A percentile compares a stretch with the other conserved stretches of the same genome.
Conservation (phyloP, 1,140 invertebrate genomes). For the Drosophila lini region DNA sequence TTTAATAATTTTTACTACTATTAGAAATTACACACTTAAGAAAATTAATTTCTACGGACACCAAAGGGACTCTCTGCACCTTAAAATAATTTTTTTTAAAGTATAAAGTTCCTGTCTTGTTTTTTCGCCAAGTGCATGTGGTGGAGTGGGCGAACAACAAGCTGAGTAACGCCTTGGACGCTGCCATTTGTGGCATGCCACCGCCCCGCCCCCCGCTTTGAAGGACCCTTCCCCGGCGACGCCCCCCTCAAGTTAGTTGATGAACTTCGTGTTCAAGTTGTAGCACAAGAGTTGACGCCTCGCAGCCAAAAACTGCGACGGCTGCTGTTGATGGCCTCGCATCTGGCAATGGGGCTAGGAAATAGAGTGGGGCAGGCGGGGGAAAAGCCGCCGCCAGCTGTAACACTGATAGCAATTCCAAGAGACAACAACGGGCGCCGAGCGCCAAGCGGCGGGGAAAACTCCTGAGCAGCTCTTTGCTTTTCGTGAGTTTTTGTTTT, state of each 20-base stretch:
- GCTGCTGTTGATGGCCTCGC: conserved; percentile 57
- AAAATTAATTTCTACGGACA: not conserved
- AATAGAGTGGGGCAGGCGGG: not conserved
- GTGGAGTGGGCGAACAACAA: conserved; percentile 40
- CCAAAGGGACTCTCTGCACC: not conserved
- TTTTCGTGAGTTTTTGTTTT: conserved; percentile 80
- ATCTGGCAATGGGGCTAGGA: conserved; percentile 10
- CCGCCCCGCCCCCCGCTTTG: not conserved
- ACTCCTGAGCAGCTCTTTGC: conserved; percentile 59
- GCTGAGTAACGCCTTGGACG: conserved; percentile 72
- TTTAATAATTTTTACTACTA: not conserved
- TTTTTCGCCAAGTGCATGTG: conserved; percentile 8
- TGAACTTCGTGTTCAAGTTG: conserved; percentile 82
- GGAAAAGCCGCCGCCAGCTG: conserved; percentile 66
- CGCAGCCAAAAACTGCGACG: conserved; percentile 65
- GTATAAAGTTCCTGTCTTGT: not conserved
- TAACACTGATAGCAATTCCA: conserved; percentile 82
- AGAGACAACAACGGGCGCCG: conserved; percentile 68
- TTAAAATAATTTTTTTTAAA: not conserved
- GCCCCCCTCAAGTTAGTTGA: conserved; percentile 67
- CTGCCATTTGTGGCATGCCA: conserved; percentile 69
- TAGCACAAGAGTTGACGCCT: conserved; percentile 82
- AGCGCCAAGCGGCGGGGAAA: conserved; percentile 7
- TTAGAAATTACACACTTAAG: not conserved
- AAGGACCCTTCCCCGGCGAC: conserved; percentile 8